phyloP scores from a whole-genome alignment of 2,888 invertebrate species.

The Drosophila colorata region DNA sequence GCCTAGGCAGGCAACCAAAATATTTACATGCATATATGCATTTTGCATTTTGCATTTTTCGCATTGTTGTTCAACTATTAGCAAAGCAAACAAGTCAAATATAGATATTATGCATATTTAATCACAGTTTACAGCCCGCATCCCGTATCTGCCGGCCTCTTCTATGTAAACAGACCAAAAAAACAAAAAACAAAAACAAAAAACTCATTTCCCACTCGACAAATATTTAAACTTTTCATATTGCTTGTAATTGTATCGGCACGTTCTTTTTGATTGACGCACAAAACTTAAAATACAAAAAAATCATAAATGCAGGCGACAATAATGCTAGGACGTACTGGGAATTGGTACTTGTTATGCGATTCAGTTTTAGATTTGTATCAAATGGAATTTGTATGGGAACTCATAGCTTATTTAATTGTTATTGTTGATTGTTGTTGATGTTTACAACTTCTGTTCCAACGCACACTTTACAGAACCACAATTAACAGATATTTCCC shows the following conservation, averaged over 20 bases:
- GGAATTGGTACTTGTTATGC: constrained; percentile 66
- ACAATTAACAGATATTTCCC: constrained; percentile 4
- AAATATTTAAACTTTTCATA: constrained; percentile 30
- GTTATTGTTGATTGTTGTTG: constrained; percentile 69
- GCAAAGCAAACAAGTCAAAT: constrained; percentile 30
- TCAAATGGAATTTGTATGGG: constrained; percentile 23
- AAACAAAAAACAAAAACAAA: constrained; percentile 4
- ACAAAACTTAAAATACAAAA: constrained; percentile 30
- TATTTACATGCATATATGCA: constrained; percentile 10
- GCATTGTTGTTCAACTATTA: constrained; percentile 42
- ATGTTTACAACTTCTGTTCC: constrained; percentile 36
- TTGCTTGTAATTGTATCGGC: constrained; percentile 38
- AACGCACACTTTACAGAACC: not conserved
- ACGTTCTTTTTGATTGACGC: constrained; percentile 42
- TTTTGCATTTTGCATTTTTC: constrained; percentile 61
- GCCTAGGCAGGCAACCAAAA: constrained; percentile 18
- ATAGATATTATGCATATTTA: constrained; percentile 40
- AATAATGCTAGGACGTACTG: constrained; percentile 66
- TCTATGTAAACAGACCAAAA: constrained; percentile 15
- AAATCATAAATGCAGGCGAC: constrained; percentile 58
- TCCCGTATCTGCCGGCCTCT: constrained; percentile 5
- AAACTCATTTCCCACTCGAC: constrained; percentile 10
- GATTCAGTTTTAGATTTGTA: constrained; percentile 52
- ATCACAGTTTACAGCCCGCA: constrained; percentile 23
- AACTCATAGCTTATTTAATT: constrained; percentile 51